Percentiles rank a stretch among this genome's conserved stretches.
Evolutionary conservation across 2,113 vertebrate genomes (phyloP).

Genomic region (Cyrtonyx montezumae): DNA sequence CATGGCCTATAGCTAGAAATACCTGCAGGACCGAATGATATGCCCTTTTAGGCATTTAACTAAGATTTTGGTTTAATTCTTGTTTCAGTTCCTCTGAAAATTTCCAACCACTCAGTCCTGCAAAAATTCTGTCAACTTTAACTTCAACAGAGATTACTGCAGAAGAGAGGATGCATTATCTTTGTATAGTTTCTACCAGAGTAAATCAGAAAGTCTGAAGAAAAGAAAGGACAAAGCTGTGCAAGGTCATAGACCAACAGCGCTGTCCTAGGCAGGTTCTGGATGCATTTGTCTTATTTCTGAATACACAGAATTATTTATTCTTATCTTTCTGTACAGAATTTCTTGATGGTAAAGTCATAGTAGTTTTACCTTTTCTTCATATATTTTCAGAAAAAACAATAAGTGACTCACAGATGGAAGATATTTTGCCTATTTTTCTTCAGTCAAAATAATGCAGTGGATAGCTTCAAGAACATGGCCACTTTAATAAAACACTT

Average conservation of each 20-base stretch:
- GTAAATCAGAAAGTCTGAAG: neutral
- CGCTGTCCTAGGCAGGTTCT: neutral
- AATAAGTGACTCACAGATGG: neutral
- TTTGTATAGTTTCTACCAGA: neutral
- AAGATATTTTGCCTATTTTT: neutral
- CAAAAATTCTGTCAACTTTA: too few species aligned
- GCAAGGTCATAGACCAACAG: fast-evolving
- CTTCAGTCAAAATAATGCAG: neutral
- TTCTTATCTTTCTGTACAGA: neutral
- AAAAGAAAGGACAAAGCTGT: neutral
- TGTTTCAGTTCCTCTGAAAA: neutral
- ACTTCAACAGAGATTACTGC: neutral
- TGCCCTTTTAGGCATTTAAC: neutral
- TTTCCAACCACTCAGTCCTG: neutral
- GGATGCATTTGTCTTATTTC: neutral
- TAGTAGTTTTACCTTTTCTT: neutral
- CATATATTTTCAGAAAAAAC: neutral
- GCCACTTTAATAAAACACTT: neutral
- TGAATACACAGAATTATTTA: neutral
- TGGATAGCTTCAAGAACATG: neutral
- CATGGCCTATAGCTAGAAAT: neutral
- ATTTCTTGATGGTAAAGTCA: neutral
- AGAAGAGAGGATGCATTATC: neutral
- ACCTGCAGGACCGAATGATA: neutral
- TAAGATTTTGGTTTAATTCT: neutral